phyloP scores from a whole-genome alignment of 2,797 vertebrate species.

The Rhinophrynus dorsalis region DNA sequence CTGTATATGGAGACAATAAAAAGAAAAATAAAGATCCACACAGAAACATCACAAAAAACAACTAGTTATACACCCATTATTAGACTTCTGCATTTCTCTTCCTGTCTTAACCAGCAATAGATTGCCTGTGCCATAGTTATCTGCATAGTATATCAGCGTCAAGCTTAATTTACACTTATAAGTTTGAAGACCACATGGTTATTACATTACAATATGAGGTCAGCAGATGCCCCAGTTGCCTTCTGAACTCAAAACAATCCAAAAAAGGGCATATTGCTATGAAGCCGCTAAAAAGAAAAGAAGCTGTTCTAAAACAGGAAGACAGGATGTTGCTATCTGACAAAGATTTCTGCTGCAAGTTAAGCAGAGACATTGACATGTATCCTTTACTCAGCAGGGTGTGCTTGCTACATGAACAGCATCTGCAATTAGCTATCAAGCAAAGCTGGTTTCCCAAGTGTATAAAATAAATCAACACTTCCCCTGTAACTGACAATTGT shows the following conservation, averaged over 20 bases:
- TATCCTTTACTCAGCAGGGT: constrained; percentile 26
- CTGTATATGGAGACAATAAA: no score
- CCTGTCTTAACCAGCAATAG: constrained; percentile 32
- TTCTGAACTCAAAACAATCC: constrained; percentile 5
- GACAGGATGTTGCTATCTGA: constrained; percentile 40
- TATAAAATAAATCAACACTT: not conserved
- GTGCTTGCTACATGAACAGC: not conserved
- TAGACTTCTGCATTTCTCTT: constrained; percentile 35
- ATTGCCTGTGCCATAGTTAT: not conserved
- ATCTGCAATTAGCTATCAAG: not conserved
- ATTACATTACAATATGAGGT: not conserved
- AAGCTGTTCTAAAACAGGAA: constrained; percentile 32
- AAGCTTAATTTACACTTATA: not conserved
- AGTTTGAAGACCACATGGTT: not conserved
- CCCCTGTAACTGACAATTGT: no score
- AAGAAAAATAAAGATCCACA: no score
- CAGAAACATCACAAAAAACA: not conserved
- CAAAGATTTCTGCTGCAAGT: constrained; percentile 22
- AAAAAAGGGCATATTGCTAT: constrained; percentile 3
- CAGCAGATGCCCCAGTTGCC: not conserved
- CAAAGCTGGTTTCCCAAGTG: not conserved
- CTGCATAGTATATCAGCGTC: not conserved
- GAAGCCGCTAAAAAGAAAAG: constrained; percentile 19
- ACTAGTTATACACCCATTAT: not conserved
- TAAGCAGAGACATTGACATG: constrained; percentile 19